Conservation (phyloP, 2,888 invertebrate genomes). For the Coelinius sp. region DNA sequence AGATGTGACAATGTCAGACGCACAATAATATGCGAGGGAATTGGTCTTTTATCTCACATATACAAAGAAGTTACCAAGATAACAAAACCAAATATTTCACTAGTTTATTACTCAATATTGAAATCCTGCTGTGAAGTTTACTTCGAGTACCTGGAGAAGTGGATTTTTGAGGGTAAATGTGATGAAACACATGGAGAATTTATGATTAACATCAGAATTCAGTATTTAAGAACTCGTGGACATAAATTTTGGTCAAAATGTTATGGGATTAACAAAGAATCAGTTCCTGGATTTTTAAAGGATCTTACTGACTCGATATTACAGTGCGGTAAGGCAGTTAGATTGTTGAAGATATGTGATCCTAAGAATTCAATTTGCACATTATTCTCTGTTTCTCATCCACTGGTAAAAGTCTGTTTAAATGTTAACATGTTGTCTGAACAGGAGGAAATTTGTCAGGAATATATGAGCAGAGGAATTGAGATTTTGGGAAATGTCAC, state of each 20-base stretch:
- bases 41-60: constrained; percentile 77
- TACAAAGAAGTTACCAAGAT: constrained; percentile 77
- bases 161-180: constrained; percentile 88
- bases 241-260: constrained; percentile 81
- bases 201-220: constrained; percentile 81
- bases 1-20: constrained; percentile 53
- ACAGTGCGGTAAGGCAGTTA: constrained; percentile 82
- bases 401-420: constrained; percentile 73
- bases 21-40: constrained; percentile 70
- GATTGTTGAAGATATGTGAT: constrained; percentile 79
- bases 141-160: constrained; percentile 82
- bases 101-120: constrained; percentile 74
- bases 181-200: constrained; percentile 88
- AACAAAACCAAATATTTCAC: constrained; percentile 74
- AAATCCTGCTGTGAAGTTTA: constrained; percentile 75
- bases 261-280: constrained; percentile 72
- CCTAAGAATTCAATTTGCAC: constrained; percentile 76
- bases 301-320: constrained; percentile 78
- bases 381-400: constrained; percentile 73
- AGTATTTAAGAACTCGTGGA: constrained; percentile 76
- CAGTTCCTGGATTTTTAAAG: constrained; percentile 79
- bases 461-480: constrained; percentile 73
- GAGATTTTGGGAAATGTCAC: constrained; percentile 59
- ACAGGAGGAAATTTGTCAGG: constrained; percentile 72
- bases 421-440: constrained; percentile 72